Percentiles rank a stretch among this genome's conserved stretches.
Conservation (phyloP, 2,797 vertebrate genomes). For the Bradypodion ventrale region DNA sequence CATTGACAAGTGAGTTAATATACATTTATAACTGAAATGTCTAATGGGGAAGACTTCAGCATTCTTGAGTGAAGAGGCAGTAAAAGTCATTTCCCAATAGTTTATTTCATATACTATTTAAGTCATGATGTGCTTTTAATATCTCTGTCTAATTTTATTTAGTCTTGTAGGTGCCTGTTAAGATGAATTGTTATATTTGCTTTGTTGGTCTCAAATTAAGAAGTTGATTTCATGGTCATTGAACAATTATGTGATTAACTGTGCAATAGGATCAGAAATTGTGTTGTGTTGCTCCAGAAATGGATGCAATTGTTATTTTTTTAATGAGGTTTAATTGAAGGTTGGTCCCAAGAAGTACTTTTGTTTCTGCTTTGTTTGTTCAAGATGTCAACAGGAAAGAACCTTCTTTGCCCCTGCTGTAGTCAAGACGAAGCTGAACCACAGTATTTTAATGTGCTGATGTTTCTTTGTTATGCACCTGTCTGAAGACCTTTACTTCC, state of each 20-base stretch:
- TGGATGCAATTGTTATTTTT: slow-evolving; percentile 24
- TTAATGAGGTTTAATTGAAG: slow-evolving; percentile 55
- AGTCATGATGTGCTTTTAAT: slow-evolving; percentile 18
- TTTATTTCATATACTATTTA: slow-evolving; percentile 23
- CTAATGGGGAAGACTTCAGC: slow-evolving; percentile 24
- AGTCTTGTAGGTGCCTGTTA: slow-evolving; percentile 22
- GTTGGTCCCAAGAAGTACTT: slow-evolving; percentile 45
- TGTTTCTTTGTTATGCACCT: slow-evolving; percentile 29
- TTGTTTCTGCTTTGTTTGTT: slow-evolving; percentile 53
- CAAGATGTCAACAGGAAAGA: slow-evolving; percentile 13
- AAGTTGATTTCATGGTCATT: slow-evolving; percentile 28
- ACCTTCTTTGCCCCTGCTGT: slow-evolving; percentile 2
- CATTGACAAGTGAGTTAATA: slow-evolving; percentile 38
- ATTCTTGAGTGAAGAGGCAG: slow-evolving; percentile 15
- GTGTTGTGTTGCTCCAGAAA: slow-evolving; percentile 57
- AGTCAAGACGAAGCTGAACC: slow-evolving; percentile 27
- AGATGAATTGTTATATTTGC: slow-evolving; percentile 43
- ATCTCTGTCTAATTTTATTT: slow-evolving; percentile 58
- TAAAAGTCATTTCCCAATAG: slow-evolving; percentile 36
- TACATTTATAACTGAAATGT: slow-evolving; percentile 26
- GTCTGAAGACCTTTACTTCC: slow-evolving; percentile 40
- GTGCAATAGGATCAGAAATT: slow-evolving; percentile 21
- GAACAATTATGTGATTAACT: slow-evolving; percentile 65
- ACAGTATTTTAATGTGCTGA: slow-evolving; percentile 36
- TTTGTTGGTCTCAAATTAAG: slow-evolving; percentile 50